phyloP scores from a whole-genome alignment of 2,113 vertebrate species.

The Corapipo altera region DNA sequence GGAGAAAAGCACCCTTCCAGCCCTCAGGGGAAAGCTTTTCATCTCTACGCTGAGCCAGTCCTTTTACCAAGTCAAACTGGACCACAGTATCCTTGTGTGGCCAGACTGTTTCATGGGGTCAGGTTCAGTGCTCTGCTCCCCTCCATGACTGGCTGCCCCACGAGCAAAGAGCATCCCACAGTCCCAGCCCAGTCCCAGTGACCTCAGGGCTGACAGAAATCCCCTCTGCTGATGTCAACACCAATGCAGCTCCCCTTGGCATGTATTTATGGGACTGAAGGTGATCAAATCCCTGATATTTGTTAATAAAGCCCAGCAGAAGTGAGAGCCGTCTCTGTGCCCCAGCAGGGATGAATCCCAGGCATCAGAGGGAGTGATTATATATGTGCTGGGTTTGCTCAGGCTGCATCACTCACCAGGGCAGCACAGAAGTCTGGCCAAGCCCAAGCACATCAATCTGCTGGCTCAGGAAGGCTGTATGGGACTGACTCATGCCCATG shows the following conservation, averaged over 20 bases:
- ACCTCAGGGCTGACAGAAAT: neutral
- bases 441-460: neutral
- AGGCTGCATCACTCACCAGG: neutral
- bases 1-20: accelerated
- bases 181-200: accelerated
- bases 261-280: neutral
- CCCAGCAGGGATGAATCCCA: accelerated
- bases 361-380: neutral
- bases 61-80: neutral
- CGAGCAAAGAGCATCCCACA: neutral
- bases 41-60: neutral
- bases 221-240: neutral
- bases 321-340: neutral
- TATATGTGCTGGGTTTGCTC: neutral
- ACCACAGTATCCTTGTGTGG: neutral
- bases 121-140: neutral
- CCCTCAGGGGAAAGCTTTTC: neutral
- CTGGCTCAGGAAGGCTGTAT: accelerated
- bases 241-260: accelerated
- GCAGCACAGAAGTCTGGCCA: neutral
- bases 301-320: neutral
- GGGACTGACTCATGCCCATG: accelerated
- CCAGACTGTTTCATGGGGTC: accelerated
- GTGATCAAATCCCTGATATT: neutral
- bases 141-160: accelerated